Evolutionary conservation across 2,888 invertebrate genomes (phyloP).

Genomic region (Meteorus cinctellus): DNA sequence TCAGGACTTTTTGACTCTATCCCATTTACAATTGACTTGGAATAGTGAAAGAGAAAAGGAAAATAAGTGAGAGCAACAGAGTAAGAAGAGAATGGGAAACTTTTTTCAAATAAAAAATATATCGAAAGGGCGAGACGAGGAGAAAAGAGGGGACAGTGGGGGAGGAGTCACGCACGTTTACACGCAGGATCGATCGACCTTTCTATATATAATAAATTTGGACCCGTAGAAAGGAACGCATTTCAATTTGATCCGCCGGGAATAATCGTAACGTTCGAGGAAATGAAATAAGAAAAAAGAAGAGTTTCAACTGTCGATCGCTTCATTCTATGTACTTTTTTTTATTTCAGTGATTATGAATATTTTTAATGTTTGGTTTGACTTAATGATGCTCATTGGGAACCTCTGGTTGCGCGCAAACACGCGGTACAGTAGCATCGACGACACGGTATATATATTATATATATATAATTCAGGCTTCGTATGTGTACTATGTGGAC

Average conservation of each 20-base stretch:
- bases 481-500: conserved; percentile 54
- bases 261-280: not conserved
- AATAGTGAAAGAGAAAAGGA: conserved; percentile 20
- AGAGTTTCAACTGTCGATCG: too few relatives aligned
- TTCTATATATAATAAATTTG: conserved; percentile 8
- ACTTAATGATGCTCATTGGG: conserved; percentile 56
- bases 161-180: conserved; percentile 17
- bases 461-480: not conserved
- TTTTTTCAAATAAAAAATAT: not conserved
- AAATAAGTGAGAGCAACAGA: not conserved
- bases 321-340: not conserved
- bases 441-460: conserved; percentile 51
- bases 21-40: not conserved
- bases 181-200: conserved; percentile 13
- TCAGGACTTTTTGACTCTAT: conserved; percentile 42
- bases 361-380: conserved; percentile 5
- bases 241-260: conserved; percentile 1
- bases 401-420: conserved; percentile 62
- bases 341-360: not conserved
- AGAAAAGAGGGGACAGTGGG: conserved; percentile 11
- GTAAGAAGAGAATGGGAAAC: not conserved
- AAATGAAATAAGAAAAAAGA: not conserved
- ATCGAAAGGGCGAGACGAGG: not conserved
- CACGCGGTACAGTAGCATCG: conserved; percentile 64
- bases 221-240: not conserved